Percentiles rank a stretch among this genome's conserved stretches.
Evolutionary conservation across 1,140 invertebrate species (phyloP).

Genomic region (Teleogryllus occipitalis): DNA sequence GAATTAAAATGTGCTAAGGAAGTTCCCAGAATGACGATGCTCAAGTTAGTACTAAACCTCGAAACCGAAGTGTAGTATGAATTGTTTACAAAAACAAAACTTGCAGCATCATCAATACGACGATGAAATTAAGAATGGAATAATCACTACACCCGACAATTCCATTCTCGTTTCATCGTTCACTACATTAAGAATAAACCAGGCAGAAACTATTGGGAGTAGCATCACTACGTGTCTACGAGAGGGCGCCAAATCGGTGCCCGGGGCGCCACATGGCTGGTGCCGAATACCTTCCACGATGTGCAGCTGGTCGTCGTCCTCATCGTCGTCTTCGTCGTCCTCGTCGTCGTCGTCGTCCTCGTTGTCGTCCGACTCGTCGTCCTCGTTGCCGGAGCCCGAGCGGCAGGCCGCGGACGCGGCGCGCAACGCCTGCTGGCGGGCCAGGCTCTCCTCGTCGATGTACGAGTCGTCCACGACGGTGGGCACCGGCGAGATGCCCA

Average conservation of each 20-base stretch:
- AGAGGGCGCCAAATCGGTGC: not conserved
- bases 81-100: no score
- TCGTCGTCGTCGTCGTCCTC: constrained; percentile 55
- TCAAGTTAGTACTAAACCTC: no score
- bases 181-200: no score
- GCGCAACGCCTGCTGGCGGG: constrained; percentile 21
- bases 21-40: no score
- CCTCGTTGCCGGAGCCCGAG: constrained; percentile 36
- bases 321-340: constrained; percentile 57
- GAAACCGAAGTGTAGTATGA: no score
- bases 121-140: no score
- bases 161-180: no score
- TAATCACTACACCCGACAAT: no score
- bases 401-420: not conserved
- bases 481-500: constrained; percentile 66
- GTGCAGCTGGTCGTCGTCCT: constrained; percentile 56
- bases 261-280: constrained; percentile 40
- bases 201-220: no score
- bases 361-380: constrained; percentile 49
- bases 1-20: no score
- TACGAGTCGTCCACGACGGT: constrained; percentile 61
- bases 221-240: not conserved
- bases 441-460: constrained; percentile 51
- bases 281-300: constrained; percentile 83
- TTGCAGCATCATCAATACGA: no score